Percentiles rank a stretch among this genome's conserved stretches.
Conservation (phyloP, 30 jellyfish, hydroid and myxozoan species). For the Aurelia coerulea region DNA sequence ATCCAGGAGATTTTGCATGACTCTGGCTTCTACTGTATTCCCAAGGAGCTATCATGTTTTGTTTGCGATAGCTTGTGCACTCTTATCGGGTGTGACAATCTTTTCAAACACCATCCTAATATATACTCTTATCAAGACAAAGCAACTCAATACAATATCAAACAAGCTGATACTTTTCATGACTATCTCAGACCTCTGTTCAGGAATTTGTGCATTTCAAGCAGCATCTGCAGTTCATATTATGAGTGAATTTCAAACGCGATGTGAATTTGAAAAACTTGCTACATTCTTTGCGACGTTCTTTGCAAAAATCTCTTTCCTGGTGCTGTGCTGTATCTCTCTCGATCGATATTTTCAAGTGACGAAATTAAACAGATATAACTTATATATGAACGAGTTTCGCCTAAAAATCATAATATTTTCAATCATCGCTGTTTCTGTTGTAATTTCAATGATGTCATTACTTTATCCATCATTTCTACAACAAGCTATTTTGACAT, state of each 20-base stretch:
- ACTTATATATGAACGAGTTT: slow-evolving; percentile 29
- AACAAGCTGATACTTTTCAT: slow-evolving; percentile 40
- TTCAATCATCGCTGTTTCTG: slow-evolving; percentile 14
- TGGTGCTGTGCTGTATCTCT: slow-evolving; percentile 35
- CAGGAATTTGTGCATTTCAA: slow-evolving; percentile 41
- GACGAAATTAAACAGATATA: slow-evolving; percentile 44
- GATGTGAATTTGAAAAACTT: slow-evolving; percentile 13
- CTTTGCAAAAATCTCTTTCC: slow-evolving; percentile 46
- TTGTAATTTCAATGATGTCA: not conserved
- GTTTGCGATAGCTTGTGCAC: not conserved
- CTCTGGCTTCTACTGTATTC: too few species aligned
- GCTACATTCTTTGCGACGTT: slow-evolving; percentile 1
- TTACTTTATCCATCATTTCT: not conserved
- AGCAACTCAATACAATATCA: not conserved
- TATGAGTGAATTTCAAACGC: slow-evolving; percentile 1
- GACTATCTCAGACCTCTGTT: slow-evolving; percentile 52
- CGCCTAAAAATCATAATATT: slow-evolving; percentile 38
- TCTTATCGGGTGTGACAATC: slow-evolving; percentile 12
- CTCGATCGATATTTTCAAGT: slow-evolving; percentile 51
- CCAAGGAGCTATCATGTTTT: too few species aligned
- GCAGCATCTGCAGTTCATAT: not conserved
- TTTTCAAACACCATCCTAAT: not conserved
- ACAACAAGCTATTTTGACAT: not conserved
- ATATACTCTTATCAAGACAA: too few species aligned
- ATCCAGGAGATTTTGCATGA: too few species aligned